Base-by-base conservation (phyloP, 2,797 vertebrate genomes). In the Eutrigla gurnardus region DNA sequence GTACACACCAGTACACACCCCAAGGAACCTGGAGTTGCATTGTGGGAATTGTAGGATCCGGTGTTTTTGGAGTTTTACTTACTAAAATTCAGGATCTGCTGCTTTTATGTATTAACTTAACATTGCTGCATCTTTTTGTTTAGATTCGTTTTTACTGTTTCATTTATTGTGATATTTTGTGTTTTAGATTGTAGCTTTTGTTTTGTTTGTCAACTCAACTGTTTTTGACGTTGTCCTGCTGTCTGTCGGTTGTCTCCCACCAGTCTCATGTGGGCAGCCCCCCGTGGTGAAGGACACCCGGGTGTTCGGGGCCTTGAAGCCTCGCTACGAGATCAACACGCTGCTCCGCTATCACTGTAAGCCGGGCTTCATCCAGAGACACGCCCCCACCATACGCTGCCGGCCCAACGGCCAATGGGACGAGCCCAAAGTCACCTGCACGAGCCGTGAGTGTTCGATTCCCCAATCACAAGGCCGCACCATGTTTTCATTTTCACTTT, bases 271-370 rank as follows among this genome's bases (percentile, higher is more conserved):
- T 1, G 65, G 77, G 11, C 97, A 96, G 76, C 97, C 97, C 17
- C 98, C 98, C 2, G 81, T 96, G 13, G 96, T 99, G 91, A 95
- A 96, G 87, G 95, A 98, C 0, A 95, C 98, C 0, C 95, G 94
- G 35, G 95, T 96, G 61, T 98, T 98, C 58, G 97, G 97, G 59
- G 94, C 94, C 84, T 91, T 93, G 92, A 97, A 96, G 85, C 91
- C 96, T 45, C 97, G 95, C 35, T 99, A 99, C 32, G 97, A 98
- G 94, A 96, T 98, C 91, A 96, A 95, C 90, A 93, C 96, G 1
- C 89, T 98, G 86, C 94, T 97, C 65, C 96, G 98, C 83, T 99
- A 98, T 63, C 97, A 98, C 90, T 99, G 98, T 81, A 96, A 96
- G 65, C 94, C 94, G 11, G 97, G 97, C 75, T 98, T 97, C 86